Conservation (phyloP, 2,888 invertebrate genomes). For the Muscina levida region DNA sequence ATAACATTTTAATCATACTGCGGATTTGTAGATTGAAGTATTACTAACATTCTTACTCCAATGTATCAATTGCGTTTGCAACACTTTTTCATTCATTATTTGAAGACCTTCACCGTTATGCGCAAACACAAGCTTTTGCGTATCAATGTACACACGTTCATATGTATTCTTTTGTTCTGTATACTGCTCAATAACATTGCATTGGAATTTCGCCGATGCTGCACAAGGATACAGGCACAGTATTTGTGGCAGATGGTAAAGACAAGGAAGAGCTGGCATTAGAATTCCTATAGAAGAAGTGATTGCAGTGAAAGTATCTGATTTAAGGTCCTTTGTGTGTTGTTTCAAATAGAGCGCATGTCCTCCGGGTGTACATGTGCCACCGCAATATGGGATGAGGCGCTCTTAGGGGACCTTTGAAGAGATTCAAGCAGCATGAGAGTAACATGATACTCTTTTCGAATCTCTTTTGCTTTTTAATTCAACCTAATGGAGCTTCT, state of each 20-base stretch:
- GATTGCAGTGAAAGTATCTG: slow-evolving; percentile 23
- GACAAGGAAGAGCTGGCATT: not conserved
- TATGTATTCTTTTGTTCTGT: not conserved
- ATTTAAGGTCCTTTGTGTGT: slow-evolving; percentile 11
- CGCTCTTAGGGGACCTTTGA: slow-evolving; percentile 54
- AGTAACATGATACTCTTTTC: slow-evolving; percentile 50
- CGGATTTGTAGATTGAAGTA: too few relatives aligned
- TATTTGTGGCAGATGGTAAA: slow-evolving; percentile 1
- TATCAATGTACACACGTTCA: not conserved
- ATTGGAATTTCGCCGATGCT: slow-evolving; percentile 13
- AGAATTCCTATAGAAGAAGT: not conserved
- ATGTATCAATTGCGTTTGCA: slow-evolving; percentile 20
- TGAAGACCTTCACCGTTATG: not conserved
- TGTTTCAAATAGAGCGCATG: slow-evolving; percentile 47
- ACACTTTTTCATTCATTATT: slow-evolving; percentile 21
- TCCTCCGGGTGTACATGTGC: slow-evolving; percentile 8
- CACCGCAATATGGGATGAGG: not conserved
- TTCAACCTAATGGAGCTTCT: too few relatives aligned
- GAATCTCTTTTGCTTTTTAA: not conserved
- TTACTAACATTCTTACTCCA: too few relatives aligned
- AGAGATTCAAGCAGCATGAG: slow-evolving; percentile 51
- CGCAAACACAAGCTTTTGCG: not conserved
- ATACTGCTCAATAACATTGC: not conserved
- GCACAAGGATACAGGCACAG: slow-evolving; percentile 14
- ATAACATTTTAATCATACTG: too few relatives aligned